These are phyloP conservation scores for Staurois parvus DNA, from an alignment of 2,797 vertebrate genomes.

Conservation along the genomic window DNA sequence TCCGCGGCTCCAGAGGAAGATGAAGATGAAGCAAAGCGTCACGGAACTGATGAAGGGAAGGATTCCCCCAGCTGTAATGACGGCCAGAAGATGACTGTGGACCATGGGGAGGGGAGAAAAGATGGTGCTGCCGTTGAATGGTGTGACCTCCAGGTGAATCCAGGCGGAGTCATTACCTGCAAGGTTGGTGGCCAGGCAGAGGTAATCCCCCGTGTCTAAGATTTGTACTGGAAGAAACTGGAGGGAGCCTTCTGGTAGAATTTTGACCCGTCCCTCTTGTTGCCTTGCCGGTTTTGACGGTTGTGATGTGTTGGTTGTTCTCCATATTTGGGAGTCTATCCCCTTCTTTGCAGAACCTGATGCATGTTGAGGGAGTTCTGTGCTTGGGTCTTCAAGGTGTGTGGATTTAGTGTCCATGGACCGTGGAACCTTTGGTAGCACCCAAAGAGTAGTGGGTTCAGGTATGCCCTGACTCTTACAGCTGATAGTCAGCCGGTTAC, in stretches of 20 bases:
- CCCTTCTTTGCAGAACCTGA: not conserved
- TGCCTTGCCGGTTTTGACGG: not conserved
- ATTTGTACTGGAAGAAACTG: conserved; percentile 85
- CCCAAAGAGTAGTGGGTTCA: conserved; percentile 81
- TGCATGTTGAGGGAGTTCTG: not conserved
- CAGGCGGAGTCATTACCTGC: conserved; percentile 86
- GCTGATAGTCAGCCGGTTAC: conserved; percentile 77
- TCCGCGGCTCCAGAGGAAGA: conserved; percentile 91
- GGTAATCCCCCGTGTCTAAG: conserved; percentile 83
- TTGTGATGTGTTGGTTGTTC: not conserved
- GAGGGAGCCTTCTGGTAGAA: conserved; percentile 82
- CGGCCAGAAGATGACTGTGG: conserved; percentile 83
- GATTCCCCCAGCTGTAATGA: conserved; percentile 88
- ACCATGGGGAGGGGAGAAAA: conserved; percentile 76
- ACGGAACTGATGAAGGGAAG: conserved; percentile 91
- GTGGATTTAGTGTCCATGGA: conserved; percentile 62
- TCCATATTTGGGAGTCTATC: not conserved
- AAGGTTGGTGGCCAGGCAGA: conserved; percentile 84
- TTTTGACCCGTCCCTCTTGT: conserved; percentile 77
- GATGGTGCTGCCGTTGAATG: conserved; percentile 69
- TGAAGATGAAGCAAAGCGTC: conserved; percentile 88
- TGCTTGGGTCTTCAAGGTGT: not conserved
- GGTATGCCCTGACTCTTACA: conserved; percentile 89
- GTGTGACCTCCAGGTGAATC: conserved; percentile 80
- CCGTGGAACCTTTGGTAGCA: conserved; percentile 76